Evolutionary conservation across 2,888 invertebrate species (phyloP).

Genomic region (Rambutsinella grinnellia): DNA sequence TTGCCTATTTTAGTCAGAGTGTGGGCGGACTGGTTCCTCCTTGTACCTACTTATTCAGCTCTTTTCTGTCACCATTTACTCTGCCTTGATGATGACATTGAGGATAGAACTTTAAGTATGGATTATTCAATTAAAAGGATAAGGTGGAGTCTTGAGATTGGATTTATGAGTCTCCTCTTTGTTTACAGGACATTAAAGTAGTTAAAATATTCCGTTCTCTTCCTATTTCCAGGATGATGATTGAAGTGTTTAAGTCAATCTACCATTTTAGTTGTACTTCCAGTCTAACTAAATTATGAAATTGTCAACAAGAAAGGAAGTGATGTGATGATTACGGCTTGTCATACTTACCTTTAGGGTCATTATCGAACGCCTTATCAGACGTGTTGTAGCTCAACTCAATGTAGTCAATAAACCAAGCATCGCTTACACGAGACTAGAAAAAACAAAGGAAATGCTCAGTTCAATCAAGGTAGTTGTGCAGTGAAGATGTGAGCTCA

Average conservation of each 20-base stretch:
- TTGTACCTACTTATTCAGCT: background rate
- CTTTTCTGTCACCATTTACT: background rate
- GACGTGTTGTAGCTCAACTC: constrained; percentile 80
- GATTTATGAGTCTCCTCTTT: no score
- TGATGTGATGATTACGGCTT: constrained; percentile 2
- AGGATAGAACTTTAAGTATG: background rate
- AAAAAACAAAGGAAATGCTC: constrained; percentile 64
- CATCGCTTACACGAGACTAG: constrained; percentile 88
- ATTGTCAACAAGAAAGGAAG: constrained; percentile 12
- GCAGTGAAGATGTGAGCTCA: background rate
- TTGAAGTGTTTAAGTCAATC: background rate
- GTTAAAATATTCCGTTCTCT: constrained; percentile 11
- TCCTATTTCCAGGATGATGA: background rate
- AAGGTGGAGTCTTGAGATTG: no score
- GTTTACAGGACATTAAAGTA: no score
- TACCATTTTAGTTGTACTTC: background rate
- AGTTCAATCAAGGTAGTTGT: background rate
- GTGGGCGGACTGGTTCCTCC: constrained; percentile 49
- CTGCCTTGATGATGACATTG: background rate
- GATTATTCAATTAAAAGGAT: no score
- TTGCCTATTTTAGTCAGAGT: background rate
- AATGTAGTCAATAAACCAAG: constrained; percentile 88
- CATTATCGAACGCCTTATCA: constrained; percentile 72
- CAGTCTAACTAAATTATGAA: constrained; percentile 10
- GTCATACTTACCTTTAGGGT: constrained; percentile 64